Evolutionary conservation across 2,888 invertebrate species (phyloP).

Genomic region (Syrphus vitripennis): DNA sequence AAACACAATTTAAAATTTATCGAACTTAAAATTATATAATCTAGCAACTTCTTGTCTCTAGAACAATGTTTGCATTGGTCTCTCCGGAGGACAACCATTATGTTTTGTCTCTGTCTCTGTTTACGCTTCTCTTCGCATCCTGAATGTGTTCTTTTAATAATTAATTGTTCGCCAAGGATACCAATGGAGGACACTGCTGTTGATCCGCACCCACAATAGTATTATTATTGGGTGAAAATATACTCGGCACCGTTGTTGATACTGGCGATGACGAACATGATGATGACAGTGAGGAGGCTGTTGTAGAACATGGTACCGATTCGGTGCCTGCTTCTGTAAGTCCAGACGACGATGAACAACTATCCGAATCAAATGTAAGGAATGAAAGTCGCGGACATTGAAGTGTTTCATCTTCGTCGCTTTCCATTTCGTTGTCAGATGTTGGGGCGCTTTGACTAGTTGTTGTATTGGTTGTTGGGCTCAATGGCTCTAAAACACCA

Average conservation of each 20-base stretch:
- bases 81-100: slow-evolving; percentile 3
- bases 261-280: slow-evolving; percentile 59
- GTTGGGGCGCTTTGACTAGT: slow-evolving; percentile 62
- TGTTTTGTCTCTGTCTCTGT: slow-evolving; percentile 27
- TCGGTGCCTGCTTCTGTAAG: slow-evolving; percentile 40
- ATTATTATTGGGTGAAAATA: slow-evolving; percentile 44
- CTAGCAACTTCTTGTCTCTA: slow-evolving; percentile 40
- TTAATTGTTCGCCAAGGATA: slow-evolving; percentile 56
- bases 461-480: slow-evolving; percentile 72
- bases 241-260: slow-evolving; percentile 55
- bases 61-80: slow-evolving; percentile 65
- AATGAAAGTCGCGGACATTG: slow-evolving; percentile 47
- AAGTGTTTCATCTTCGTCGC: slow-evolving; percentile 71
- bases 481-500: slow-evolving; percentile 77
- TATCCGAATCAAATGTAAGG: slow-evolving; percentile 52
- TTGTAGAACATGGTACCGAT: slow-evolving; percentile 44
- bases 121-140: slow-evolving; percentile 4
- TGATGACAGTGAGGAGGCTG: slow-evolving; percentile 53
- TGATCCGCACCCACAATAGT: slow-evolving; percentile 33
- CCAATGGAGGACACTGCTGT: slow-evolving; percentile 40
- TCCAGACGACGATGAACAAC: slow-evolving; percentile 49
- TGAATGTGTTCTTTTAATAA: neutral
- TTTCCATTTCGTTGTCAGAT: slow-evolving; percentile 72
- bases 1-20: slow-evolving; percentile 55
- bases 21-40: slow-evolving; percentile 44